Evolutionary conservation across 2,113 vertebrate species (phyloP), one percentile per base, ranked within the genome.

Genomic region (Callipepla squamata): DNA sequence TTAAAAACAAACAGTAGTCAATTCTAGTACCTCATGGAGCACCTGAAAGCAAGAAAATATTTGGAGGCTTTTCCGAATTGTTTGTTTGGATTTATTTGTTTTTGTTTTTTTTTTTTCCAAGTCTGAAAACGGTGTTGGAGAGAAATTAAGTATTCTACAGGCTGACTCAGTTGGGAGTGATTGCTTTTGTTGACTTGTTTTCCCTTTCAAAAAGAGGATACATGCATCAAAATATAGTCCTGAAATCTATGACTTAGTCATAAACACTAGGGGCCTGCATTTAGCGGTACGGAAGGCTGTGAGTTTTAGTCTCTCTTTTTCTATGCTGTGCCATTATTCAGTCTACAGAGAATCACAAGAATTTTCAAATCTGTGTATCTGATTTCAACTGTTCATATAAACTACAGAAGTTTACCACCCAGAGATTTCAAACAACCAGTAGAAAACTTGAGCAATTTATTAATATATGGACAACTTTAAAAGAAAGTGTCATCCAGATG

Each of bases 31-130:
- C 32, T 70, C 22, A 51, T 14, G 44, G 45, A 38, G 51, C 25
- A 17, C 0, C 0, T 26, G n/a, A 8, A 61, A 3, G 4, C 0
- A 0, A 68, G 14, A 5, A 88, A 66, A 32, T 61, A 80, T 57
- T 66, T 93, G 42, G 57, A 57, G 19, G 11, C 2, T 69, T 74
- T 78, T 3, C 5, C 14, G 74, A 30, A 61, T 40, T 40, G 40
- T 40, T 40, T 40, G 40, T 40, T 40, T 11, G 36, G 36, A 36
- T 36, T 36, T 36, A 36, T 36, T 36, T 36, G 36, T 36, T 19
- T 2, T 22, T 45, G 36, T 55, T 79, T 72, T 89, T 26, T 3
- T 25, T 42, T 42, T 63, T 13, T 28, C 62, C 8, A 45, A 38
- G 45, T 53, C 1, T 57, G 15, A 23, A 80, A 84, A n/a, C 8